Base-by-base conservation (phyloP, 2,888 invertebrate genomes). In the Caenorhabditis wallacei region DNA sequence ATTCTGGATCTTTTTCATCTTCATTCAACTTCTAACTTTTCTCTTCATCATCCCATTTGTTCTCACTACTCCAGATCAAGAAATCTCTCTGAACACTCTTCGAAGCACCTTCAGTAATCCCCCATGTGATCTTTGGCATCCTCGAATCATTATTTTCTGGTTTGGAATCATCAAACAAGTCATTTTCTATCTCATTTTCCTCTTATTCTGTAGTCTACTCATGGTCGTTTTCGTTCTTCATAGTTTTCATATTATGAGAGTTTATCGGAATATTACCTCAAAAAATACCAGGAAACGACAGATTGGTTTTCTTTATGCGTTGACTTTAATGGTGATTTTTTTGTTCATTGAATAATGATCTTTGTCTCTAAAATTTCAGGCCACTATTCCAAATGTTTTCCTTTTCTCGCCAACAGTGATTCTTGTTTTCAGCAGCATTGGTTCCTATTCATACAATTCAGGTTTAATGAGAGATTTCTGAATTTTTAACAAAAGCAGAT, bases 91-190 rank as follows among this genome's bases (percentile, higher is more conserved):
- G 18, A 2, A 7, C 10, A 40, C n/a, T 4, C 40, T 72, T n/a
- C 61, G 51, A 26, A 18, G n/a, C 3, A 24, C 61, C 4, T 72
- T 40, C 61, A 26, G 40, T n/a, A 54, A 35, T 40, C 72, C 63
- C 3, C 72, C 72, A 7, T 72, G 72, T 40, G 72, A 72, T 53
- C 61, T 72, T 53, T 72, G 63, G 72, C 61, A 63, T 26, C 53
- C 61, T 3, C 37, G 63, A 5, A 2, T 72, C 18, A 26, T 61
- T 20, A n/a, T 74, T 11, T 74, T 20, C 20, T 74, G 54, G 63
- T 46, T 74, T 30, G 74, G 43, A 16, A 30, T 56, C 11, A 26
- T 54, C 5, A 35, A 64, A 22, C 30, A 54, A 11, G 24, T 56
- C n/a, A 30, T 56, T 8, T 63, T 63, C 37, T 64, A 56, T 18